Conservation (phyloP, 2,888 invertebrate species). For the Yponomeuta plumbellus region DNA sequence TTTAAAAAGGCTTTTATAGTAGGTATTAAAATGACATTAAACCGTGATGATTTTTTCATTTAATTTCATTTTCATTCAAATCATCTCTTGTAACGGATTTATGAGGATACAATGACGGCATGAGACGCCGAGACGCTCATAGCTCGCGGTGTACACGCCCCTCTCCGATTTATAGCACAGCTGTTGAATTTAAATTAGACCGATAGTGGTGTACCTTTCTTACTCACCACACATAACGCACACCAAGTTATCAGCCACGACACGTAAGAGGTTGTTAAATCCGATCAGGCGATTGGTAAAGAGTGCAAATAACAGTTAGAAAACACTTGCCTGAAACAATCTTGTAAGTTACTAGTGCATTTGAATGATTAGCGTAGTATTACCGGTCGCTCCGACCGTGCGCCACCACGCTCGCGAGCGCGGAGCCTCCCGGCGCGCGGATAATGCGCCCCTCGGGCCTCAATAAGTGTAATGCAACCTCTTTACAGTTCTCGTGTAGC, state of each 20-base stretch:
- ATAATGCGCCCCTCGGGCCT: constrained; percentile 61
- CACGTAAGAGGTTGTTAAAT: not conserved
- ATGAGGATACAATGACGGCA: constrained; percentile 31
- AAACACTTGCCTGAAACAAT: not conserved
- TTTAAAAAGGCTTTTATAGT: not conserved
- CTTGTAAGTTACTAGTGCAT: not conserved
- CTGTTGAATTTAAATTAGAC: constrained; percentile 9
- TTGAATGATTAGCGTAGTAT: constrained; percentile 13
- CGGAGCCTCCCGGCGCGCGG: constrained; percentile 52
- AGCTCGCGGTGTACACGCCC: constrained; percentile 63
- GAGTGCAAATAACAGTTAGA: not conserved
- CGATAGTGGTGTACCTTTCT: not conserved
- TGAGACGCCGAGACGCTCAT: constrained; percentile 56
- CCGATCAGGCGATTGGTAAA: not conserved
- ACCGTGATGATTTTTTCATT: not conserved
- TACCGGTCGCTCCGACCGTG: constrained; percentile 23
- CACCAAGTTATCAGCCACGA: not conserved
- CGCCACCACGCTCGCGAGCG: constrained; percentile 20
- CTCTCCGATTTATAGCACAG: constrained; percentile 33
- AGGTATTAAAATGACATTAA: not conserved
- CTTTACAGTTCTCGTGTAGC: constrained; percentile 60
- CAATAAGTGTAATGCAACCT: constrained; percentile 69
- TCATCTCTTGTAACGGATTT: constrained; percentile 12
- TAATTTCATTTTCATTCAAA: too few relatives aligned
- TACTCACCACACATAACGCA: not conserved